These are phyloP conservation scores for Thaleichthys pacificus DNA, from an alignment of 2,797 vertebrate species.

Conservation along the genomic window DNA sequence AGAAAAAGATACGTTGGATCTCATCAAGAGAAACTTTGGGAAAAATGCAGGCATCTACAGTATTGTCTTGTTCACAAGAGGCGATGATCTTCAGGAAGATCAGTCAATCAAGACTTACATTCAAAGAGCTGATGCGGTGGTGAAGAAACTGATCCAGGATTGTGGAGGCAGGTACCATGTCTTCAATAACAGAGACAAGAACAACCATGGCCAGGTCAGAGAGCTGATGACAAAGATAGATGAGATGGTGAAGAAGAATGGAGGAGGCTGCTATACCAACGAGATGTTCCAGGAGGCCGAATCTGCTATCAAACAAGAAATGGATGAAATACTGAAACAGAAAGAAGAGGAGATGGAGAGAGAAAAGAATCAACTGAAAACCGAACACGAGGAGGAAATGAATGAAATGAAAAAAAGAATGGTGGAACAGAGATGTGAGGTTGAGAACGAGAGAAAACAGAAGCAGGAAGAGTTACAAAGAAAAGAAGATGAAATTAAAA, in stretches of 20 bases:
- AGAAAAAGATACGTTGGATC: too few relatives aligned
- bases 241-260: not conserved
- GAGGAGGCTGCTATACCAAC: not conserved
- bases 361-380: too few relatives aligned
- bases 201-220: not conserved
- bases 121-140: not conserved
- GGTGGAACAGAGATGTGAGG: too few relatives aligned
- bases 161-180: not conserved
- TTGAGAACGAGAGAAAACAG: too few relatives aligned
- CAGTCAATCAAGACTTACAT: not conserved
- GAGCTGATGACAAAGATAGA: not conserved
- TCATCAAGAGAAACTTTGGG: constrained; percentile 27
- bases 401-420: too few relatives aligned
- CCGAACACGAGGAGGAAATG: too few relatives aligned
- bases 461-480: too few relatives aligned
- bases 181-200: not conserved
- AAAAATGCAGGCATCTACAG: constrained; percentile 21
- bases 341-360: too few relatives aligned
- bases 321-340: too few relatives aligned
- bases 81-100: not conserved
- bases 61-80: constrained; percentile 19
- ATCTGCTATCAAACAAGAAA: too few relatives aligned
- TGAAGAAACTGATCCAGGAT: not conserved
- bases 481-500: too few relatives aligned
- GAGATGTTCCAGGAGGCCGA: too few relatives aligned